Conservation (phyloP, 2,113 vertebrate species). For the Sorex araneus region DNA sequence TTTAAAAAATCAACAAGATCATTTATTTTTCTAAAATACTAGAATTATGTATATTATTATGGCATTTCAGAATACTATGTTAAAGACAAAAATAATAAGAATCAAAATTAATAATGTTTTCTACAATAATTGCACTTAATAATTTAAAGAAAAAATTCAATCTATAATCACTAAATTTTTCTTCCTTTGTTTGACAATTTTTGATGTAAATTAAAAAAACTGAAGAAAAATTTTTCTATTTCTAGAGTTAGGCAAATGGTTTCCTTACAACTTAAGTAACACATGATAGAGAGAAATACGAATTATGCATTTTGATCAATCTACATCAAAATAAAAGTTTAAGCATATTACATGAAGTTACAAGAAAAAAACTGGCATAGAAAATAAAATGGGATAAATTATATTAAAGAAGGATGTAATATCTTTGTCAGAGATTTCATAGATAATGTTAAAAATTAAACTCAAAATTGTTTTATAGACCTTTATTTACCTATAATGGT, state of each 20-base stretch:
- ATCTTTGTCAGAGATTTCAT: not conserved
- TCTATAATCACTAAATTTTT: not conserved
- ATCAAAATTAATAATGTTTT: conserved; percentile 32
- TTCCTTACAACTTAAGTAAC: conserved; percentile 32
- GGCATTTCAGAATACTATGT: conserved; percentile 14
- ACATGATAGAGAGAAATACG: not conserved
- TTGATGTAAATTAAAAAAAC: conserved; percentile 15
- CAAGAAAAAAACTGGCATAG: not conserved
- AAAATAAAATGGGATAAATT: conserved; percentile 49
- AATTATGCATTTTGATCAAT: too few species aligned
- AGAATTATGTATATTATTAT: not conserved
- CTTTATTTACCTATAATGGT: not conserved
- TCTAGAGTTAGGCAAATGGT: not conserved
- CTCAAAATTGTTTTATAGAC: conserved; percentile 4
- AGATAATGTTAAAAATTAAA: conserved; percentile 35
- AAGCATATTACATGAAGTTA: conserved; percentile 34
- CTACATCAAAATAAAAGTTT: not conserved
- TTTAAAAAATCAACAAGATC: not conserved
- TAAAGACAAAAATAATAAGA: conserved; percentile 2
- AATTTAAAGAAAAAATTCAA: conserved; percentile 38
- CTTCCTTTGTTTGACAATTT: not conserved
- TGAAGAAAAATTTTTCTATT: not conserved
- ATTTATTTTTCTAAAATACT: conserved; percentile 25
- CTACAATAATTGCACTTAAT: not conserved
- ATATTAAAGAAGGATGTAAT: not conserved